phyloP scores from a whole-genome alignment of 1,140 invertebrate species.

The Paraescarpia echinospica region DNA sequence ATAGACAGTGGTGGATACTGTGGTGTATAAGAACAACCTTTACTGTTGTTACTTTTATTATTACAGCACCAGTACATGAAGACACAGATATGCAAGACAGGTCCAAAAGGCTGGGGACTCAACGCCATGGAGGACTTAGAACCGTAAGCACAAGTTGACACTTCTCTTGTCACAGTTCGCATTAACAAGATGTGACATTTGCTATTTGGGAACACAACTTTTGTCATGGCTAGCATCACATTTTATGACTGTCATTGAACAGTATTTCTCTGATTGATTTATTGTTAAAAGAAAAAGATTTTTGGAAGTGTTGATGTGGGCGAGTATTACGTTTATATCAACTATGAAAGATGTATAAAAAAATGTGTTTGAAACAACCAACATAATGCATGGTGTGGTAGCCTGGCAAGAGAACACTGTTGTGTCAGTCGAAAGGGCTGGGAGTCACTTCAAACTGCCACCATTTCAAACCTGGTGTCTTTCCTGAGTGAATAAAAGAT shows the following conservation, averaged over 20 bases:
- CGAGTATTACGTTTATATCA: too few species aligned
- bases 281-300: background rate
- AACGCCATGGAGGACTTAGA: constrained; percentile 74
- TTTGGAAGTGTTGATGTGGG: background rate
- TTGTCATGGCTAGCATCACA: background rate
- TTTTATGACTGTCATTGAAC: background rate
- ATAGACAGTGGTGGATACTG: too few species aligned
- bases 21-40: background rate
- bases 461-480: too few species aligned
- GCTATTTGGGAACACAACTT: too few species aligned
- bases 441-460: too few species aligned
- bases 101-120: constrained; percentile 93
- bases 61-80: constrained; percentile 73
- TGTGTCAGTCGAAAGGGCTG: too few species aligned
- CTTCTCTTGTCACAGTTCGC: background rate
- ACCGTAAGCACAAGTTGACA: constrained; percentile 63
- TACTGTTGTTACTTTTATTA: too few species aligned
- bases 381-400: too few species aligned
- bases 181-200: background rate
- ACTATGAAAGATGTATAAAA: too few species aligned
- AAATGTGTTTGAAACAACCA: too few species aligned
- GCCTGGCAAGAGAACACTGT: too few species aligned
- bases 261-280: background rate
- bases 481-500: too few species aligned
- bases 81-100: constrained; percentile 85